phyloP scores from a whole-genome alignment of 2,888 invertebrate genomes.

The Acronicta alni region DNA sequence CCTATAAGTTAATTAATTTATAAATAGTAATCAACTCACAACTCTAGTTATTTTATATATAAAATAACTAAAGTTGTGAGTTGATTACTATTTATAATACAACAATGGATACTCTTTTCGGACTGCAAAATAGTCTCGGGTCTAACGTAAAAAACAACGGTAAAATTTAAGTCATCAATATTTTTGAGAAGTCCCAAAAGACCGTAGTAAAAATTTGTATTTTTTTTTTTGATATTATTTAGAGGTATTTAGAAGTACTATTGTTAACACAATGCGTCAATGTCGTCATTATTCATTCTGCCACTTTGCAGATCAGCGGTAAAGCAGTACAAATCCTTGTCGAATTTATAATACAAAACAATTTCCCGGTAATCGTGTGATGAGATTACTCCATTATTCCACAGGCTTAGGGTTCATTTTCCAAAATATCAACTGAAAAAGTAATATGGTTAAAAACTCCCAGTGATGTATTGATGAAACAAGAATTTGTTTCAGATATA shows the following conservation, averaged over 20 bases:
- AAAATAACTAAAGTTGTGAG: too few species aligned
- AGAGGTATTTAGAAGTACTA: background rate
- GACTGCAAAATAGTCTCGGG: too few species aligned
- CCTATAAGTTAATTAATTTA: too few species aligned
- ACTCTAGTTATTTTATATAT: too few species aligned
- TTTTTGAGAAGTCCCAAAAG: background rate
- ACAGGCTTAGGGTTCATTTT: conserved; percentile 20
- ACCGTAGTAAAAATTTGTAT: too few species aligned
- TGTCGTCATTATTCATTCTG: conserved; percentile 71
- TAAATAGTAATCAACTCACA: too few species aligned
- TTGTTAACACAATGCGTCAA: conserved; percentile 64
- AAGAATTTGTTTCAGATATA: conserved; percentile 55
- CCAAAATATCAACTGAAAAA: conserved; percentile 3
- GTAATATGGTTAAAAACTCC: conserved; percentile 23
- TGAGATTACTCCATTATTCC: background rate
- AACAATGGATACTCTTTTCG: too few species aligned
- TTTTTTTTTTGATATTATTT: too few species aligned
- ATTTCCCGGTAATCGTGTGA: conserved; percentile 3
- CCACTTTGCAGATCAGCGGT: conserved; percentile 66
- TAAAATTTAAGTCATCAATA: background rate
- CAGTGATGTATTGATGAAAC: conserved; percentile 55
- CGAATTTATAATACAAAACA: conserved; percentile 46
- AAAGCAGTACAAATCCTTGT: conserved; percentile 52
- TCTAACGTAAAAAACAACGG: too few species aligned
- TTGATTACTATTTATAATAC: too few species aligned